Evolutionary conservation across 2,888 invertebrate species (phyloP).

Genomic region (Podabrus alpinus): DNA sequence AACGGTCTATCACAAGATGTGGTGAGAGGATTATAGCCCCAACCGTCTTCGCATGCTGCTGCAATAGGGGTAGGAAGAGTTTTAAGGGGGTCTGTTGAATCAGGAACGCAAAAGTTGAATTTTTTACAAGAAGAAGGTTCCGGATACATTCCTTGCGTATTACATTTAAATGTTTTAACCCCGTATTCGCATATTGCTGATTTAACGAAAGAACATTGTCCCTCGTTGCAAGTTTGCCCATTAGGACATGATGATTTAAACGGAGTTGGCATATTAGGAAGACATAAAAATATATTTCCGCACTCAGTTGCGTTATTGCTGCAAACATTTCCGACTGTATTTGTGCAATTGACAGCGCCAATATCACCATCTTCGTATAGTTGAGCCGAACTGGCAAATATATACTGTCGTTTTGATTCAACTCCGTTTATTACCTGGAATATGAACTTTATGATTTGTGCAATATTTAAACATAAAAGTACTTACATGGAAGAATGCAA

Average conservation of each 20-base stretch:
- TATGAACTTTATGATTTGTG: too few species aligned
- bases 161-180: neutral
- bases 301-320: neutral
- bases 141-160: neutral
- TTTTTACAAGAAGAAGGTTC: constrained; percentile 4
- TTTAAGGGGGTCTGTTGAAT: neutral
- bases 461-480: too few species aligned
- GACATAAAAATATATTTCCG: neutral
- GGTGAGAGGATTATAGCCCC: neutral
- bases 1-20: neutral
- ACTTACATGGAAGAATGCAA: too few species aligned
- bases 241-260: neutral
- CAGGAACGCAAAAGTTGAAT: neutral
- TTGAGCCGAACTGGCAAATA: neutral
- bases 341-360: neutral
- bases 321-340: neutral
- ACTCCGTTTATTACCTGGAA: too few species aligned
- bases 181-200: neutral
- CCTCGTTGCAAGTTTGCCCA: neutral
- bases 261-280: neutral
- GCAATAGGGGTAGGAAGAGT: neutral
- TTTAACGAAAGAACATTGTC: neutral
- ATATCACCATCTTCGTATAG: neutral
- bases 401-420: too few species aligned
- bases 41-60: neutral